Conservation (phyloP, 2,888 invertebrate genomes). For the Lithophane semibrunnea region DNA sequence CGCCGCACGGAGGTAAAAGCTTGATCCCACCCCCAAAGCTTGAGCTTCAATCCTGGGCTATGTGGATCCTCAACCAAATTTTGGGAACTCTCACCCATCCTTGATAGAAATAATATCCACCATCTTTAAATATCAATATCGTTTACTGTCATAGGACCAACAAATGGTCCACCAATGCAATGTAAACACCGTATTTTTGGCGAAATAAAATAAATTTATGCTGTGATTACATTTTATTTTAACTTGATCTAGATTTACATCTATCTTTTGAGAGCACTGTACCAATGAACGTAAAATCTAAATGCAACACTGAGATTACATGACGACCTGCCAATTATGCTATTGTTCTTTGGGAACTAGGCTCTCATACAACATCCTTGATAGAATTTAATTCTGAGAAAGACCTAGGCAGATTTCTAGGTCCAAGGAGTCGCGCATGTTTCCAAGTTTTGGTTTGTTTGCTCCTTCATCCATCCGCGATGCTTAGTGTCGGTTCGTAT, state of each 20-base stretch:
- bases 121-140: conserved; percentile 4
- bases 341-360: conserved; percentile 21
- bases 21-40: conserved; percentile 84
- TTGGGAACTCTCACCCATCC: conserved; percentile 80
- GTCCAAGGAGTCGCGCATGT: conserved; percentile 89
- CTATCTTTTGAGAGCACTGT: conserved; percentile 19
- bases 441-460: conserved; percentile 89
- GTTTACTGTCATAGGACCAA: not conserved
- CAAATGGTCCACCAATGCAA: not conserved
- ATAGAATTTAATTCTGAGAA: conserved; percentile 84
- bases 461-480: conserved; percentile 83
- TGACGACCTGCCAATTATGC: conserved; percentile 39
- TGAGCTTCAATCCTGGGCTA: conserved; percentile 86
- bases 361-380: conserved; percentile 38
- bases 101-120: conserved; percentile 27
- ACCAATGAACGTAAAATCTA: conserved; percentile 14
- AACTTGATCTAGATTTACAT: conserved; percentile 9
- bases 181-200: not conserved
- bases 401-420: conserved; percentile 89
- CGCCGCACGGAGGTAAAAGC: conserved; percentile 88
- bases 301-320: conserved; percentile 29
- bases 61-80: conserved; percentile 87
- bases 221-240: not conserved
- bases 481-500: conserved; percentile 83
- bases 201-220: not conserved